phyloP scores from a whole-genome alignment of 1,140 invertebrate species.

The Eurosta solidaginis region DNA sequence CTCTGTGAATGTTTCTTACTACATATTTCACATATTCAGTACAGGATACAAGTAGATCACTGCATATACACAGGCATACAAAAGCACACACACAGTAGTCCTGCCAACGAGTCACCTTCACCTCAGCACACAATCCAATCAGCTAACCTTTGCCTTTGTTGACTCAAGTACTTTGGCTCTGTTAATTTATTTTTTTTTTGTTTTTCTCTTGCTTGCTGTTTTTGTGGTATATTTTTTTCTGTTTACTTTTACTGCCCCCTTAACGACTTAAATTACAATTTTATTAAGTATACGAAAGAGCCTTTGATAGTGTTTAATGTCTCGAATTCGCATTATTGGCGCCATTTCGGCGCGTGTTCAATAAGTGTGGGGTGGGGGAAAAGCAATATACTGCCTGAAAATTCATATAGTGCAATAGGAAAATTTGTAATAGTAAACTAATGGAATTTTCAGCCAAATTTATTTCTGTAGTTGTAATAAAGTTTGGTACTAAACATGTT shows the following conservation, averaged over 20 bases:
- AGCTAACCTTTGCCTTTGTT: constrained; percentile 25
- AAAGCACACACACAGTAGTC: neutral
- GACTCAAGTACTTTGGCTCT: constrained; percentile 20
- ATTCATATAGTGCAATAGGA: too few species aligned
- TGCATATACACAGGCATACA: neutral
- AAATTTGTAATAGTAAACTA: too few species aligned
- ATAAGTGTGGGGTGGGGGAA: neutral
- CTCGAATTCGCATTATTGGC: constrained; percentile 25
- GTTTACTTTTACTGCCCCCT: constrained; percentile 16
- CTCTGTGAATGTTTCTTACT: constrained; percentile 1
- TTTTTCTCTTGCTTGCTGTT: too few species aligned
- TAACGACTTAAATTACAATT: constrained; percentile 27
- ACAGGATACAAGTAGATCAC: too few species aligned
- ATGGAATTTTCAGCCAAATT: too few species aligned
- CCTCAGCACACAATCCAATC: neutral
- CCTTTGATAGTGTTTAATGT: constrained; percentile 10
- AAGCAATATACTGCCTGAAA: too few species aligned
- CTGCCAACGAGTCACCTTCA: neutral
- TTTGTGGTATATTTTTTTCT: too few species aligned
- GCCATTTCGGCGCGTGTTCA: constrained; percentile 1
- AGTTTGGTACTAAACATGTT: too few species aligned
- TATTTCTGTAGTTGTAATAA: too few species aligned
- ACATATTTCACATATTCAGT: too few species aligned
- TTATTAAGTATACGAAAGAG: constrained; percentile 19
- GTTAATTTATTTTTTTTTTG: neutral